Evolutionary conservation across 2,888 invertebrate species (phyloP), one percentile per base, ranked within the genome.

Genomic region (Drosophila nr. perissopoda): DNA sequence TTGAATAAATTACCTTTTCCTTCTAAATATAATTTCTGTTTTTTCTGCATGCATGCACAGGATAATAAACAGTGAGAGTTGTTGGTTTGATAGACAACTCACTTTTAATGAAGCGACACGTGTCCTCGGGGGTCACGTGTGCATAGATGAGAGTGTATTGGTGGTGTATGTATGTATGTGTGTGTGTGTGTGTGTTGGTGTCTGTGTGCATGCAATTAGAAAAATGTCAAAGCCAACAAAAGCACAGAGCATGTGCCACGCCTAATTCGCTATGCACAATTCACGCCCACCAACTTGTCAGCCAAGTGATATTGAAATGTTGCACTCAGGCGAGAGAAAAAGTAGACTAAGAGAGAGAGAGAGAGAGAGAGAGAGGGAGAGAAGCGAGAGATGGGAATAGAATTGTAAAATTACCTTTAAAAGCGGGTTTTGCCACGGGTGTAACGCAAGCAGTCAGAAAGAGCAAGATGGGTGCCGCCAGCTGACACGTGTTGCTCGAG

Each of bases 351-450:
- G 25, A 21, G n/a, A n/a, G 21, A n/a, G 34, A 29, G n/a, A n/a
- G n/a, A n/a, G n/a, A n/a, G n/a, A n/a, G 29, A 16, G 40, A 51
- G 13, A 40, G 36, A 13, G 34, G 53, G 40, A 33, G 53, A 27
- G 33, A 3, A 27, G 10, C 27, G 29, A 11, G 33, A 42, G 29
- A 51, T 13, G 49, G 36, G 31, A 34, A 42, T 48, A 58, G 68
- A 71, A 74, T 64, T 74, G 67, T 69, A 68, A 78, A 83, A 89
- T 83, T 89, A 86, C 82, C 89, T 86, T 89, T 81, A 89, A 89
- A 89, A 89, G 89, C 89, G 73, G 49, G 69, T 54, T 65, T 67
- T 66, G 40, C 40, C 6, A 64, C 27, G 49, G 45, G 25, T 53
- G 51, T 16, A 38, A 48, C 11, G 18, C 36, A 58, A 54, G 57